A percentile compares a stretch with the other conserved stretches of the same genome.
These are phyloP conservation scores for Trissolcus japonicus DNA, from an alignment of 2,888 invertebrate genomes.

Conservation along the genomic window DNA sequence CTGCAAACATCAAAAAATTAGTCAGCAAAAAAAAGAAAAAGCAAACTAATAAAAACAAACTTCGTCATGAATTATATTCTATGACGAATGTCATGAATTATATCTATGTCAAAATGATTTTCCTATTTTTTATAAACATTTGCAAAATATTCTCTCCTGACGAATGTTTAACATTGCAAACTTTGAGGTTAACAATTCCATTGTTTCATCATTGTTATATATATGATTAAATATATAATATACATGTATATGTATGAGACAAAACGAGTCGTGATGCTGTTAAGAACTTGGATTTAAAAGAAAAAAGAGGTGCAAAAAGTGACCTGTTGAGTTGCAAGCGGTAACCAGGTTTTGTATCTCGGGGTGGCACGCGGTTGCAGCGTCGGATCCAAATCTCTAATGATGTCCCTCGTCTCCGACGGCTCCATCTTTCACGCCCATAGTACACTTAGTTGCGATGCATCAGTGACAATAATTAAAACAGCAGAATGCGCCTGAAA, in stretches of 20 bases:
- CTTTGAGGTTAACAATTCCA: neutral
- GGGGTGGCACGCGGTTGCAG: slow-evolving; percentile 77
- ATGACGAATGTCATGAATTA: too few species aligned
- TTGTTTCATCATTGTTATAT: slow-evolving; percentile 8
- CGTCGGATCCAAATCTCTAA: slow-evolving; percentile 73
- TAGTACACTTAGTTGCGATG: slow-evolving; percentile 52
- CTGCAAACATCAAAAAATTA: slow-evolving; percentile 74
- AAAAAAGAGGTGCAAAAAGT: neutral
- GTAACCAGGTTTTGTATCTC: slow-evolving; percentile 87
- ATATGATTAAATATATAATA: too few species aligned
- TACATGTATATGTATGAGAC: too few species aligned
- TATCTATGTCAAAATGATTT: too few species aligned
- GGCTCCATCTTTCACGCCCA: slow-evolving; percentile 71
- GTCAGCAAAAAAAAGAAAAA: neutral
- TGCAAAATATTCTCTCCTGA: too few species aligned
- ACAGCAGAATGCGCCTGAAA: slow-evolving; percentile 1
- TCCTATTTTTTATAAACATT: too few species aligned
- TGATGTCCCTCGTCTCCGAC: slow-evolving; percentile 67
- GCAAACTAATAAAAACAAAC: neutral
- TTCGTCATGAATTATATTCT: neutral
- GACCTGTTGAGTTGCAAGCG: slow-evolving; percentile 89
- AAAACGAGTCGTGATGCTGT: neutral
- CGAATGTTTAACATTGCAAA: too few species aligned
- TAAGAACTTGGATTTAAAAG: neutral
- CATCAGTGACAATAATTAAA: slow-evolving; percentile 16